These are phyloP conservation scores for Cirrhinus mrigala DNA, from an alignment of 2,797 vertebrate species.

Conservation along the genomic window DNA sequence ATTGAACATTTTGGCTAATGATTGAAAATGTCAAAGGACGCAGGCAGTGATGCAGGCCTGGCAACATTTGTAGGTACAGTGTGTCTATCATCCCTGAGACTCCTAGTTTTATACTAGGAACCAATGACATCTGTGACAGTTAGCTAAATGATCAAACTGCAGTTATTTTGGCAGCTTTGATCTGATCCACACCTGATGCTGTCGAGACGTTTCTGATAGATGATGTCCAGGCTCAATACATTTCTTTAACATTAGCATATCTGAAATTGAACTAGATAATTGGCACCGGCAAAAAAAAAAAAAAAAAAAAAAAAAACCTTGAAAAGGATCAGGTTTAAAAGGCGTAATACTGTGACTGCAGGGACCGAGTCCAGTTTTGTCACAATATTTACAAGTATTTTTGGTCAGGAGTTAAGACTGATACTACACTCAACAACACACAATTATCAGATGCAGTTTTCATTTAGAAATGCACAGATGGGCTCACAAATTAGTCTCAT, in stretches of 20 bases:
- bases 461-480: slow-evolving; percentile 16
- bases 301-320: background rate
- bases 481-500: slow-evolving; percentile 95
- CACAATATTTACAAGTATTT: slow-evolving; percentile 29
- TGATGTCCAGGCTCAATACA: slow-evolving; percentile 16
- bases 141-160: slow-evolving; percentile 11
- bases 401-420: slow-evolving; percentile 52
- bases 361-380: slow-evolving; percentile 33
- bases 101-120: slow-evolving; percentile 52
- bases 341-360: slow-evolving; percentile 33
- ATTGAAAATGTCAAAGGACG: slow-evolving; percentile 40
- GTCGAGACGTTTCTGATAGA: slow-evolving; percentile 24
- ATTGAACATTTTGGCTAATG: slow-evolving; percentile 50
- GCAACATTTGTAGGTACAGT: slow-evolving; percentile 29
- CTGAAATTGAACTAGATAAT: slow-evolving; percentile 50
- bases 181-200: background rate
- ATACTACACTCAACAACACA: slow-evolving; percentile 15
- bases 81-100: slow-evolving; percentile 60
- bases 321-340: slow-evolving; percentile 17
- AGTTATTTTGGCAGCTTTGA: slow-evolving; percentile 14
- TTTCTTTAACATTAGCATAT: slow-evolving; percentile 18
- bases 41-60: slow-evolving; percentile 36
- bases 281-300: slow-evolving; percentile 54
- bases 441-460: slow-evolving; percentile 1
- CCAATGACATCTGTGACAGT: slow-evolving; percentile 34